phyloP scores from a whole-genome alignment of 1,140 invertebrate species.

The Cherax destructor region DNA sequence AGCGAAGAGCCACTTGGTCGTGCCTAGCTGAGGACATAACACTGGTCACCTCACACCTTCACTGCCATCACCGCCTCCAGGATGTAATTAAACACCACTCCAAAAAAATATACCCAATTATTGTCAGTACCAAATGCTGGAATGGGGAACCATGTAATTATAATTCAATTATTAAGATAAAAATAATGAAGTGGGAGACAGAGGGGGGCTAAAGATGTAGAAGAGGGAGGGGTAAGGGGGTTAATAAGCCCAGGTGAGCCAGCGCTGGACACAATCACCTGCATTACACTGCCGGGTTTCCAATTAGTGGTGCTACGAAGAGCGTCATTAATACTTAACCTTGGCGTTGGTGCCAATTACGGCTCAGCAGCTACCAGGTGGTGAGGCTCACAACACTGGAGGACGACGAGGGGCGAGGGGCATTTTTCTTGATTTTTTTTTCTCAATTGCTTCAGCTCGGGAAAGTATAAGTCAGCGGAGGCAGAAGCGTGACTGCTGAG shows the following conservation, averaged over 20 bases:
- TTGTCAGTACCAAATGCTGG: constrained; percentile 39
- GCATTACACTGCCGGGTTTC: constrained; percentile 31
- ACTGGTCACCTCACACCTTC: background rate
- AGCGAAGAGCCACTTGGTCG: no score
- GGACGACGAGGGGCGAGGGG: no score
- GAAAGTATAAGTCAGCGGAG: no score
- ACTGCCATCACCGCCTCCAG: background rate
- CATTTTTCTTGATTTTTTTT: no score
- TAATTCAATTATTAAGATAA: constrained; percentile 63
- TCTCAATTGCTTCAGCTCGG: no score
- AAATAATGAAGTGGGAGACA: constrained; percentile 23
- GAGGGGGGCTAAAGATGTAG: background rate
- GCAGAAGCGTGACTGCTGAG: no score
- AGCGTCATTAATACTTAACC: constrained; percentile 43
- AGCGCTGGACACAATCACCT: constrained; percentile 28
- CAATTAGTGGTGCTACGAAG: constrained; percentile 33
- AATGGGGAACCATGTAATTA: constrained; percentile 50
- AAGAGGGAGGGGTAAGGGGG: no score
- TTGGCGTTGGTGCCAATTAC: constrained; percentile 32
- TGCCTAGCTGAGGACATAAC: background rate
- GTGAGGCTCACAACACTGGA: background rate
- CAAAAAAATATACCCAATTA: constrained; percentile 37
- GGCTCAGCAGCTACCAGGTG: constrained; percentile 54
- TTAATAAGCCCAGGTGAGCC: constrained; percentile 14
- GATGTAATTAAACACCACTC: constrained; percentile 37